Base-by-base conservation (phyloP, 2,113 vertebrate species). In the Pagrus major region DNA sequence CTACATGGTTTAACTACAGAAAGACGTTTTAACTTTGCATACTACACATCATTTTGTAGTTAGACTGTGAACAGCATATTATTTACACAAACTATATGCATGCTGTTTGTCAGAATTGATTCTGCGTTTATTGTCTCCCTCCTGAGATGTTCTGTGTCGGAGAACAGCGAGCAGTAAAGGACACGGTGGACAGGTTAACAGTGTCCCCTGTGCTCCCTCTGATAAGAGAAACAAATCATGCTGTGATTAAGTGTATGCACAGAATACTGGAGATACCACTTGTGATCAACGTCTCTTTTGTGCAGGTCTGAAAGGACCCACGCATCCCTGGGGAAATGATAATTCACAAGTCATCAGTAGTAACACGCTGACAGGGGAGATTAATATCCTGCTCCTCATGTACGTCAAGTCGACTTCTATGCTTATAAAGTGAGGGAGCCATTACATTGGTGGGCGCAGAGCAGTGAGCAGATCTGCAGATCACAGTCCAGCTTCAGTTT, bases 281-380 rank as follows among this genome's bases (percentile, higher is more conserved):
- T 39, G 44, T 70, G 65, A 74, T 76, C 39, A 56, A 18, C 23
- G 4, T 16, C 21, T 73, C 25, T 58, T 69, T 64, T 71, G 47
- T 56, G 23, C 41, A 56, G 55, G 39, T 81, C 21, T 47, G 47
- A 70, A 56, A 56, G 56, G 64, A 56, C 21, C 49, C 31, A 21
- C 18, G 29, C 39, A 37, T 55, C 56, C 23, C 31, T 25, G 14
- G 18, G 42, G 56, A 61, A 59, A 76, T 61, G 29, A 69, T 65
- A 23, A 41, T 37, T 65, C 33, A 20, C 9, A 63, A 55, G 37
- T 70, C 59, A 49, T 31, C 41, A 59, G 49, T 3, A 14, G 46
- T 27, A 39, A 59, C 61, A 74, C 3, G 1, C 63, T 42, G 71
- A 75, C 47, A 9, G 58, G 6, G 37, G 56, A 75, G 55, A 74